Percentiles rank a stretch among this genome's conserved stretches.
These are phyloP conservation scores for Anoplius nigerrimus DNA, from an alignment of 2,888 invertebrate genomes.

Conservation along the genomic window DNA sequence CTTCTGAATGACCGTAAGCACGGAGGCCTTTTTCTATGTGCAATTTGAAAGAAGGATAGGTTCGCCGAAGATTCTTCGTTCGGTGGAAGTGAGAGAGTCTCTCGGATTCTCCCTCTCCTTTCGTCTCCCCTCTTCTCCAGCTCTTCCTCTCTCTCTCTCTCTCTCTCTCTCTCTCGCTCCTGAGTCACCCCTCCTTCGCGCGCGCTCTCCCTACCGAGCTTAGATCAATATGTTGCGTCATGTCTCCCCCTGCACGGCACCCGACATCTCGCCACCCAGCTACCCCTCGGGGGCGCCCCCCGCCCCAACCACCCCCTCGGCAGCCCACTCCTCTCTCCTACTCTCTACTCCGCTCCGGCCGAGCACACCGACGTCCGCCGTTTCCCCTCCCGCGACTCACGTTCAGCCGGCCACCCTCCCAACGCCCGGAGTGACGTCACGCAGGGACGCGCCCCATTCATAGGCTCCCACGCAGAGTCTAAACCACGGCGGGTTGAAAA, in stretches of 20 bases:
- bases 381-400: constrained; percentile 23
- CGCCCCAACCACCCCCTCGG: constrained; percentile 47
- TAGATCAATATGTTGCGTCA: constrained; percentile 75
- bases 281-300: constrained; percentile 39
- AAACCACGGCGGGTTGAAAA: constrained; percentile 36
- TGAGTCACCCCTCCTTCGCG: constrained; percentile 24
- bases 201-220: constrained; percentile 62
- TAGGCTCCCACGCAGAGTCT: constrained; percentile 65
- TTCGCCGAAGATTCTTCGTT: constrained; percentile 51
- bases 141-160: constrained; percentile 21
- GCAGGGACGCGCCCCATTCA: constrained; percentile 73
- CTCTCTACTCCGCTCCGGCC: constrained; percentile 20
- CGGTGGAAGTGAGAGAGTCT: no score
- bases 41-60: constrained; percentile 39
- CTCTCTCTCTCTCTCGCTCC: constrained; percentile 18
- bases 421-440: constrained; percentile 68
- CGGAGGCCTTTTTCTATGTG: no score
- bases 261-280: constrained; percentile 53
- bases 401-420: constrained; percentile 17
- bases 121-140: constrained; percentile 12
- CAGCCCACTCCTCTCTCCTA: constrained; percentile 32
- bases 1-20: no score
- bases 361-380: background rate
- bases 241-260: constrained; percentile 62
- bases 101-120: constrained; percentile 5